phyloP scores from a whole-genome alignment of 1,140 invertebrate species.

The Drosophila eugracilis region DNA sequence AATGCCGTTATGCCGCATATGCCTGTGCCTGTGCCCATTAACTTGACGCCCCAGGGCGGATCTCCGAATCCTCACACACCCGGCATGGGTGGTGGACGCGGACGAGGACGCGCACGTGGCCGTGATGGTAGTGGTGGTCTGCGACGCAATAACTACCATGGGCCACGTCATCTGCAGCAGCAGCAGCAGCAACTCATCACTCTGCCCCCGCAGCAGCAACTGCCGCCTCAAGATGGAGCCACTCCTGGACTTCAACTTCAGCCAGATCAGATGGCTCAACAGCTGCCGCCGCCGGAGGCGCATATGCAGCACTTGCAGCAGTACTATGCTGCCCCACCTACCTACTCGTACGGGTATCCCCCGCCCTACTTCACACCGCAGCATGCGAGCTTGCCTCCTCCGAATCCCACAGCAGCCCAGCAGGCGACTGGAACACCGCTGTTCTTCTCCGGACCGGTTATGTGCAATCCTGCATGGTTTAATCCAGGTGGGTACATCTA shows the following conservation, averaged over 20 bases:
- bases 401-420: constrained; percentile 65
- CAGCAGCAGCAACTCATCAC: constrained; percentile 44
- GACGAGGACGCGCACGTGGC: constrained; percentile 43
- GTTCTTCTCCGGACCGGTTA: constrained; percentile 48
- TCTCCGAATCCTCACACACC: constrained; percentile 52
- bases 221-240: constrained; percentile 28
- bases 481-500: constrained; percentile 53
- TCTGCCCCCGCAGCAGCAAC: constrained; percentile 53
- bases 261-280: constrained; percentile 56
- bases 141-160: constrained; percentile 69
- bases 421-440: constrained; percentile 71
- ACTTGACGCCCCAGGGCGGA: constrained; percentile 46
- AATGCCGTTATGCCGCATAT: constrained; percentile 65
- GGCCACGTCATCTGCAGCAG: constrained; percentile 57
- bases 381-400: constrained; percentile 57
- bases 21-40: constrained; percentile 51
- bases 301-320: constrained; percentile 65
- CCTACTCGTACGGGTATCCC: constrained; percentile 69
- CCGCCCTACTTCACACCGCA: constrained; percentile 66
- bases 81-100: constrained; percentile 40
- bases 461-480: constrained; percentile 51
- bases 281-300: constrained; percentile 53
- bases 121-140: constrained; percentile 52
- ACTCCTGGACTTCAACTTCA: constrained; percentile 57
- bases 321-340: constrained; percentile 65